Conservation (phyloP, 2,888 invertebrate species). For the Amiota minor region DNA sequence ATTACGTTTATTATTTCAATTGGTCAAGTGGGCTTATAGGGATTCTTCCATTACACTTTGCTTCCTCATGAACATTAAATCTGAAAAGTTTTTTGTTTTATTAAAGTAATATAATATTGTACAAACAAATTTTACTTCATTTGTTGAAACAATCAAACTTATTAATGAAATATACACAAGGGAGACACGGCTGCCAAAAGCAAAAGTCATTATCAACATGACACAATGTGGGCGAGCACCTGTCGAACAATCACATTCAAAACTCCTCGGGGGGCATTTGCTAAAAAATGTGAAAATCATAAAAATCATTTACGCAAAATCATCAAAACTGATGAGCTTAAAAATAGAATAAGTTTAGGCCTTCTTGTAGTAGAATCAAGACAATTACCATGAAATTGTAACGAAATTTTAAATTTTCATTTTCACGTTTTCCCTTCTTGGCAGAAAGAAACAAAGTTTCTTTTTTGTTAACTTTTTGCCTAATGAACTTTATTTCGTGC, state of each 20-base stretch:
- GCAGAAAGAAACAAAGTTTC: neutral
- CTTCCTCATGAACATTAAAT: too few species aligned
- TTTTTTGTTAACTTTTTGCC: constrained; percentile 18
- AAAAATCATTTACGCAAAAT: constrained; percentile 59
- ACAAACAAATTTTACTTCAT: constrained; percentile 19
- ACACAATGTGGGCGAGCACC: constrained; percentile 42
- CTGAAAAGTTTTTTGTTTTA: neutral
- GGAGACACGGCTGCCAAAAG: constrained; percentile 37
- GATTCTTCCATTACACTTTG: neutral
- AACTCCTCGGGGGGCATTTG: constrained; percentile 58
- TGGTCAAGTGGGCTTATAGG: neutral
- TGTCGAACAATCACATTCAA: constrained; percentile 55
- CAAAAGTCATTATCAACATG: constrained; percentile 48
- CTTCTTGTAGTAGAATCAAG: constrained; percentile 25
- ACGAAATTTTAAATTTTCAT: constrained; percentile 45
- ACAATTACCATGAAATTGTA: constrained; percentile 53
- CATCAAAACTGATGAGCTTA: constrained; percentile 21
- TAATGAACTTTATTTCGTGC: constrained; percentile 26
- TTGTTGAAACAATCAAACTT: constrained; percentile 60
- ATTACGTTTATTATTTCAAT: constrained; percentile 45
- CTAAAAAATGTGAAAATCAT: constrained; percentile 43
- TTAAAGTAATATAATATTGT: too few species aligned
- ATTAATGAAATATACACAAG: constrained; percentile 54
- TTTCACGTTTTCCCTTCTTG: constrained; percentile 7
- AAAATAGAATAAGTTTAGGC: constrained; percentile 38